A percentile compares a stretch with the other conserved stretches of the same genome.
phyloP scores from a whole-genome alignment of 2,113 vertebrate species.

The Morone chrysops region DNA sequence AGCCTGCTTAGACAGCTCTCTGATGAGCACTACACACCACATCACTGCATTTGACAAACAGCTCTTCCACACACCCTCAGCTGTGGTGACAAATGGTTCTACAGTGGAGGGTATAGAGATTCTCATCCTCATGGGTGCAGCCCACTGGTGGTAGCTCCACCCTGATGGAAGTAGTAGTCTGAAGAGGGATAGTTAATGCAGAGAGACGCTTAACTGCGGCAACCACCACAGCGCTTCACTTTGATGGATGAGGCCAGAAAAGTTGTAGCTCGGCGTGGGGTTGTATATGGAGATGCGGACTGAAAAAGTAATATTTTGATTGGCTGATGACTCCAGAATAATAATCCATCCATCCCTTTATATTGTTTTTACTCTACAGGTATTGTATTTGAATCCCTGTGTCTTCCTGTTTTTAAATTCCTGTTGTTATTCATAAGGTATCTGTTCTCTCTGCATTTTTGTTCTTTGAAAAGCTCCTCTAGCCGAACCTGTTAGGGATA shows the following conservation, averaged over 20 bases:
- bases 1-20: conserved; percentile 17
- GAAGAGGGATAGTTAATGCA: conserved; percentile 63
- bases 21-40: conserved; percentile 22
- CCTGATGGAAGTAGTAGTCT: conserved; percentile 64
- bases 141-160: conserved; percentile 50
- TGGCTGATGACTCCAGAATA: conserved; percentile 46
- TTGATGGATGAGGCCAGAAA: conserved; percentile 70
- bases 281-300: conserved; percentile 33
- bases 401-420: background rate
- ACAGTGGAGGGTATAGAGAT: conserved; percentile 27
- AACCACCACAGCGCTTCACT: conserved; percentile 41
- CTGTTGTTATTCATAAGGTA: background rate
- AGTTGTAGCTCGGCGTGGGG: conserved; percentile 28
- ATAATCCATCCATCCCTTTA: conserved; percentile 43
- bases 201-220: conserved; percentile 19
- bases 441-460: conserved; percentile 23
- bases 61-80: conserved; percentile 33
- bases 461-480: conserved; percentile 46
- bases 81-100: conserved; percentile 62
- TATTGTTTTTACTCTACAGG: background rate
- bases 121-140: conserved; percentile 60
- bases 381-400: background rate
- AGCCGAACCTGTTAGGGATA: conserved; percentile 36
- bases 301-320: conserved; percentile 28
- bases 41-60: conserved; percentile 54